A percentile compares a stretch with the other conserved stretches of the same genome.
phyloP scores from a whole-genome alignment of 2,797 vertebrate species.

The Fistularia tabacaria region DNA sequence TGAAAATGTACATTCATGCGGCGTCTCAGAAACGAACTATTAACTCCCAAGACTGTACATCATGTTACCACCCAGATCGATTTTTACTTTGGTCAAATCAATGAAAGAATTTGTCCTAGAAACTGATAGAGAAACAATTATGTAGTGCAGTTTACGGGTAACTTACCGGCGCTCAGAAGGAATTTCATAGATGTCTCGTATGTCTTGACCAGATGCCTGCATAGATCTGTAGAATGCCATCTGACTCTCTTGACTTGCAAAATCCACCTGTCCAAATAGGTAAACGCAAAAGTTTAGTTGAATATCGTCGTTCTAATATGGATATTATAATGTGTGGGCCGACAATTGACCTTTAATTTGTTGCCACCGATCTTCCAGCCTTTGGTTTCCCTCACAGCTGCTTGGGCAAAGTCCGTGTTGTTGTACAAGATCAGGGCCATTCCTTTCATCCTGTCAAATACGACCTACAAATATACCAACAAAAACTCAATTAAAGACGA shows the following conservation, averaged over 20 bases:
- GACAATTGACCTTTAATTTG: conserved; percentile 89
- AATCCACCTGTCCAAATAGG: conserved; percentile 85
- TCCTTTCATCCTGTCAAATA: conserved; percentile 97
- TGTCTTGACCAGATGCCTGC: conserved; percentile 97
- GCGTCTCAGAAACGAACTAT: too few relatives aligned
- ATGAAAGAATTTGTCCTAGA: too few relatives aligned
- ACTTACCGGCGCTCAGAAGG: conserved; percentile 87
- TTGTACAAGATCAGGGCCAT: conserved; percentile 98
- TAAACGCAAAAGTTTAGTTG: background rate
- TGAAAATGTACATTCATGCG: too few relatives aligned
- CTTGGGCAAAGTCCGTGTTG: conserved; percentile 98
- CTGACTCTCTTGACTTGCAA: conserved; percentile 98
- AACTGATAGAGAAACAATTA: background rate
- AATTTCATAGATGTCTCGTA: conserved; percentile 96
- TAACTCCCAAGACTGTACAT: too few relatives aligned
- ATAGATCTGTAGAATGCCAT: conserved; percentile 97
- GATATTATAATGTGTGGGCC: too few relatives aligned
- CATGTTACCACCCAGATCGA: too few relatives aligned
- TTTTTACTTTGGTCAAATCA: too few relatives aligned
- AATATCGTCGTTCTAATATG: too few relatives aligned
- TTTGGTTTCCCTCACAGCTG: conserved; percentile 98
- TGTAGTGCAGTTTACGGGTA: background rate
- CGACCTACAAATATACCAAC: conserved; percentile 78
- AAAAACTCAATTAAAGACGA: conserved; percentile 1
- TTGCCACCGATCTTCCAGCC: conserved; percentile 98